Percentiles rank a stretch among this genome's conserved stretches.
These are phyloP conservation scores for Molossus alvarezi DNA, from an alignment of 2,797 vertebrate species.

Conservation along the genomic window DNA sequence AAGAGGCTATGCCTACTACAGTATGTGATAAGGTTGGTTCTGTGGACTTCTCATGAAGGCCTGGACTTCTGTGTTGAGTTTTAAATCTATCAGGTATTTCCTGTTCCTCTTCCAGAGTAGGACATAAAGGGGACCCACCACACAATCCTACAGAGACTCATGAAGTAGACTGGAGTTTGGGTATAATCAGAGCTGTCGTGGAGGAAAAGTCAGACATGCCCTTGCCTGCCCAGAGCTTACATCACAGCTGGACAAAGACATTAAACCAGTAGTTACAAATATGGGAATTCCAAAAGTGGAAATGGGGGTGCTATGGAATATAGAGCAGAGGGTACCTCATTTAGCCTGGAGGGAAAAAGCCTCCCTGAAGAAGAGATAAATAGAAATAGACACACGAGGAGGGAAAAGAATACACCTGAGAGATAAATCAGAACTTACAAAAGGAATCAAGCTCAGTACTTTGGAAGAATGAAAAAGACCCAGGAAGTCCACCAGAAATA, in stretches of 20 bases:
- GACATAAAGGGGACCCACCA: background rate
- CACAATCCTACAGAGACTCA: background rate
- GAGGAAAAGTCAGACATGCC: background rate
- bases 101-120: background rate
- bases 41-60: background rate
- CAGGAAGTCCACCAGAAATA: background rate
- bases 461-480: background rate
- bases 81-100: background rate
- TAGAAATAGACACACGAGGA: background rate
- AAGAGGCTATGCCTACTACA: background rate
- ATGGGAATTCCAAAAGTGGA: background rate
- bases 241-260: background rate
- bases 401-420: background rate
- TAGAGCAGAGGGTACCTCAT: background rate
- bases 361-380: background rate
- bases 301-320: background rate
- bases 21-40: background rate
- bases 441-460: background rate
- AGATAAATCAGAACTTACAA: background rate
- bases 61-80: background rate
- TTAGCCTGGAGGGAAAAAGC: background rate
- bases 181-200: background rate
- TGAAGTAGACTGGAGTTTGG: background rate
- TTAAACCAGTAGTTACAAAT: slow-evolving; percentile 8
- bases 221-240: background rate